These are phyloP conservation scores for Scaptomyza cyrtandrae DNA, from an alignment of 2,888 invertebrate genomes.

Conservation along the genomic window DNA sequence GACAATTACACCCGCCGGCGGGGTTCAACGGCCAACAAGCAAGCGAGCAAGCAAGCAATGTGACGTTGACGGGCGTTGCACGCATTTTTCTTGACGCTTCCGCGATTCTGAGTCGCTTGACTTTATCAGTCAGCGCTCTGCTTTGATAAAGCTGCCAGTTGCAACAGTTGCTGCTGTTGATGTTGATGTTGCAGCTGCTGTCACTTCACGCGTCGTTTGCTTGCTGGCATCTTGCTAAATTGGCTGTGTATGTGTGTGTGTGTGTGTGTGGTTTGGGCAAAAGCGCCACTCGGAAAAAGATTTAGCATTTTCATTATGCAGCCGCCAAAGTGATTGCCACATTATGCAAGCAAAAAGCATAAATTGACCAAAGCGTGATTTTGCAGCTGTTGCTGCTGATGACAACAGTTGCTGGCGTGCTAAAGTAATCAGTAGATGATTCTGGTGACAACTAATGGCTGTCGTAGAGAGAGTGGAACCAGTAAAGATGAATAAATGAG, in stretches of 20 bases:
- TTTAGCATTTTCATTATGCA: conserved; percentile 41
- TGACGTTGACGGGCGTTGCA: conserved; percentile 47
- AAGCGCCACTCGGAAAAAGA: conserved; percentile 65
- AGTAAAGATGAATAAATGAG: not conserved
- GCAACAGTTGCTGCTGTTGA: conserved; percentile 38
- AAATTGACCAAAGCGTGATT: conserved; percentile 39
- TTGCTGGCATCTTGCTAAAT: conserved; percentile 32
- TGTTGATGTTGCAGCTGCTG: conserved; percentile 38
- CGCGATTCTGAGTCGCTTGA: conserved; percentile 66
- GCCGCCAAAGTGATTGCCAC: conserved; percentile 44
- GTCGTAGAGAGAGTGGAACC: not conserved
- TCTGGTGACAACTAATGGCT: not conserved
- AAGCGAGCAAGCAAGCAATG: conserved; percentile 35
- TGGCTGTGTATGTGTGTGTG: not conserved
- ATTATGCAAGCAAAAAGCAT: conserved; percentile 40
- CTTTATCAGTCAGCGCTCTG: conserved; percentile 52
- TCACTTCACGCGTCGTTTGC: conserved; percentile 60
- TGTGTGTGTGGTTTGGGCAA: conserved; percentile 28
- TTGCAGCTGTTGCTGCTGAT: conserved; percentile 17
- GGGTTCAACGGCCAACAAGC: conserved; percentile 66
- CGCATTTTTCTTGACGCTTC: conserved; percentile 79
- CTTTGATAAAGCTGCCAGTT: conserved; percentile 59
- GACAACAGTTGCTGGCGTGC: conserved; percentile 1
- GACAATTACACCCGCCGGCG: conserved; percentile 55
- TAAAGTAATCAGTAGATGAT: conserved; percentile 6